A percentile compares a stretch with the other conserved stretches of the same genome.
Conservation (phyloP, 2,888 invertebrate genomes). For the Philaethria dido region DNA sequence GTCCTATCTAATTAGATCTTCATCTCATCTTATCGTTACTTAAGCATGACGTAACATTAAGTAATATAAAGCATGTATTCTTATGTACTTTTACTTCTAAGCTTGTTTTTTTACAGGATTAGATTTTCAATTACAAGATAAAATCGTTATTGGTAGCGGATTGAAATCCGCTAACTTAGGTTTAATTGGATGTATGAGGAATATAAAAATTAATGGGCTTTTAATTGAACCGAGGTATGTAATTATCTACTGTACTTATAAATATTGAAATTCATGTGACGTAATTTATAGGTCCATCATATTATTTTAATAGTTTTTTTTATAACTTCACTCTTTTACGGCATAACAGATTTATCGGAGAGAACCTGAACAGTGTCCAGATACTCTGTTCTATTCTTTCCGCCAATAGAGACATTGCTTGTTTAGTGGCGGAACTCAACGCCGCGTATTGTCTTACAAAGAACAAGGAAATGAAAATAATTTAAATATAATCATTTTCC, state of each 20-base stretch:
- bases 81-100: not conserved
- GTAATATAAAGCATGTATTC: conserved; percentile 6
- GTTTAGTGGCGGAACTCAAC: too few species aligned
- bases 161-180: conserved; percentile 89
- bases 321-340: too few species aligned
- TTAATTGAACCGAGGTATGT: conserved; percentile 88
- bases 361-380: too few species aligned
- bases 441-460: too few species aligned
- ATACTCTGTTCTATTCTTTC: too few species aligned
- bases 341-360: too few species aligned
- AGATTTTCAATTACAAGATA: conserved; percentile 87
- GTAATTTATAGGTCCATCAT: too few species aligned
- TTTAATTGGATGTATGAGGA: conserved; percentile 95
- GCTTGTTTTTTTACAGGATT: conserved; percentile 62
- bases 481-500: too few species aligned
- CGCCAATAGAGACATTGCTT: too few species aligned
- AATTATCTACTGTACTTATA: not conserved
- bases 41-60: conserved; percentile 4
- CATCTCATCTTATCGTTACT: conserved; percentile 2
- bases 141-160: conserved; percentile 91
- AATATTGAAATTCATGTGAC: too few species aligned
- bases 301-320: too few species aligned
- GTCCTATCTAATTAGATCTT: not conserved
- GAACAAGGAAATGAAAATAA: too few species aligned
- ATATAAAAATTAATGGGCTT: conserved; percentile 92